Conservation (phyloP, 2,113 vertebrate species). For the Lepus americanus region DNA sequence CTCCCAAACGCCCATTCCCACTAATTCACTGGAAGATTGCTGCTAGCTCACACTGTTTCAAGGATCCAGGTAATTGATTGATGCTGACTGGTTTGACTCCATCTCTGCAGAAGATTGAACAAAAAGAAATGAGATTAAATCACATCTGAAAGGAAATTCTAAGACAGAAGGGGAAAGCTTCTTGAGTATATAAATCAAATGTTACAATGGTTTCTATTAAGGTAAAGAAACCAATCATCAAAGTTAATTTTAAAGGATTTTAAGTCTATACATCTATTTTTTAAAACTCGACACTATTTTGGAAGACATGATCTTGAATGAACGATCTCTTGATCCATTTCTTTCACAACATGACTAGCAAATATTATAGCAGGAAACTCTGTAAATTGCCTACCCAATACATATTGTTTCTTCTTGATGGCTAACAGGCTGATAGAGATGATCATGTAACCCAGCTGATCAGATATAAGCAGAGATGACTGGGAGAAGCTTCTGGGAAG, state of each 20-base stretch:
- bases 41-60: conserved; percentile 51
- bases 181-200: conserved; percentile 50
- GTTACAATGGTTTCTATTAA: conserved; percentile 24
- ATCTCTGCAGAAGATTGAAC: conserved; percentile 57
- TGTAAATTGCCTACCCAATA: not conserved
- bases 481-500: not conserved
- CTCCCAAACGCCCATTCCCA: conserved; percentile 14
- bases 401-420: not conserved
- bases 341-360: conserved; percentile 8
- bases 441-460: not conserved
- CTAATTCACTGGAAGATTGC: conserved; percentile 32
- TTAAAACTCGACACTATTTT: conserved; percentile 12
- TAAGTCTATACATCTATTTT: not conserved
- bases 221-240: conserved; percentile 19
- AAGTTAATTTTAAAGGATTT: conserved; percentile 21
- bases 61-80: conserved; percentile 61
- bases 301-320: conserved; percentile 48
- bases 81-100: conserved; percentile 50
- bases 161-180: conserved; percentile 46
- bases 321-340: conserved; percentile 10
- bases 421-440: not conserved
- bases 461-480: not conserved
- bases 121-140: conserved; percentile 68
- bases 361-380: not conserved
- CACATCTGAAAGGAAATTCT: conserved; percentile 60